phyloP scores from a whole-genome alignment of 2,113 vertebrate genomes.

The Siphamia tubifer region DNA sequence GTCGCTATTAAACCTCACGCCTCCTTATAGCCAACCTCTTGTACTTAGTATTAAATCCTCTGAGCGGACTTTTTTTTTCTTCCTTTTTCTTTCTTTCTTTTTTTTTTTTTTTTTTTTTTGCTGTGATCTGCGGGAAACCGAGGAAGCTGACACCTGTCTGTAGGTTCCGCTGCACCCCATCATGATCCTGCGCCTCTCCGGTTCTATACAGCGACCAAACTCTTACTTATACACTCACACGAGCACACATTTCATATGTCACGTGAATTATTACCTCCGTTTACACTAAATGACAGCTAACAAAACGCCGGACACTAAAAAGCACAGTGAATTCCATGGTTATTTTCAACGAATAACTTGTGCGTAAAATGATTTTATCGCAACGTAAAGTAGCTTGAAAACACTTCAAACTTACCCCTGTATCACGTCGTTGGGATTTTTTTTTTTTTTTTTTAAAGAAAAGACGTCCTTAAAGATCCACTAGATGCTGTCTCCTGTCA shows the following conservation, averaged over 20 bases:
- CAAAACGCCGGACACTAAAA: background rate
- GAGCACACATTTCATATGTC: constrained; percentile 18
- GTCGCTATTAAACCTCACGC: constrained; percentile 44
- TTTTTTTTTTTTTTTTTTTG: background rate
- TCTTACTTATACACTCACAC: background rate
- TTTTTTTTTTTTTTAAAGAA: background rate
- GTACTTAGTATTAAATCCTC: constrained; percentile 35
- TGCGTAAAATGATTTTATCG: too few species aligned
- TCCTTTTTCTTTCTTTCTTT: too few species aligned
- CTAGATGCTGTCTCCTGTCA: constrained; percentile 4
- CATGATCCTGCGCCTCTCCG: constrained; percentile 24
- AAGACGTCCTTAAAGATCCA: constrained; percentile 48
- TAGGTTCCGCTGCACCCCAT: constrained; percentile 14
- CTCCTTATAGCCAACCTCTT: constrained; percentile 28
- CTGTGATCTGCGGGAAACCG: constrained; percentile 11
- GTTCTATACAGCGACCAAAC: constrained; percentile 23
- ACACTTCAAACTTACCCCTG: constrained; percentile 63
- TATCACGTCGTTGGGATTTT: constrained; percentile 1
- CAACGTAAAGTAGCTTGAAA: too few species aligned
- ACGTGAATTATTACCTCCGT: constrained; percentile 29
- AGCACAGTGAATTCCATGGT: background rate
- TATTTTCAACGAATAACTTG: background rate
- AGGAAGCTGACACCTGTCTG: constrained; percentile 64
- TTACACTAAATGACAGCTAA: constrained; percentile 25
- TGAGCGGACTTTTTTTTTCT: background rate